Conservation (phyloP, 2,113 vertebrate genomes). For the Elephas maximus region DNA sequence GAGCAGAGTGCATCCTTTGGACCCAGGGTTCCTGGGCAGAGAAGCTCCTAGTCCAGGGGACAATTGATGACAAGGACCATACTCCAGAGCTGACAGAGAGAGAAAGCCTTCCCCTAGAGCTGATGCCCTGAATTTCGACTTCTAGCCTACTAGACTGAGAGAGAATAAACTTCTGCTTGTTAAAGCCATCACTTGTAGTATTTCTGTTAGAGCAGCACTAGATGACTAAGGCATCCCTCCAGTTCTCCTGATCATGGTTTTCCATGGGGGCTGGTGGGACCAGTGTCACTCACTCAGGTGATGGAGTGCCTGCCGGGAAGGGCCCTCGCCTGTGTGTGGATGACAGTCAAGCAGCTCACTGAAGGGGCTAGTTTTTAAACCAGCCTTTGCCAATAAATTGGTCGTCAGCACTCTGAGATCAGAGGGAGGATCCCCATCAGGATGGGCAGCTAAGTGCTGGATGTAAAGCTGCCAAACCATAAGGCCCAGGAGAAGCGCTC, state of each 20-base stretch:
- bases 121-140: too few species aligned
- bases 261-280: neutral
- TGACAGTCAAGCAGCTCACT: neutral
- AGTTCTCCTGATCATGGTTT: neutral
- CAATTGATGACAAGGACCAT: too few species aligned
- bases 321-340: neutral
- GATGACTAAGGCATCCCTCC: neutral
- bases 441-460: conserved; percentile 58
- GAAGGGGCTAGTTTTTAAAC: neutral
- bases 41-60: too few species aligned
- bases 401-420: neutral
- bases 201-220: too few species aligned
- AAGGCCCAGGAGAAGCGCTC: conserved; percentile 47
- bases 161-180: too few species aligned
- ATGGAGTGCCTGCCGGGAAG: neutral
- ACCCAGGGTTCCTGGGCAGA: too few species aligned
- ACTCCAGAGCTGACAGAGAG: too few species aligned
- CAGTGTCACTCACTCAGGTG: neutral
- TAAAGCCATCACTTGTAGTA: too few species aligned
- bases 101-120: too few species aligned
- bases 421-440: neutral
- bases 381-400: neutral
- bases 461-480: conserved; percentile 74
- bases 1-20: too few species aligned
- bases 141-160: too few species aligned